These are phyloP conservation scores for Diorhabda elongata DNA, from an alignment of 1,140 invertebrate genomes.

Conservation along the genomic window DNA sequence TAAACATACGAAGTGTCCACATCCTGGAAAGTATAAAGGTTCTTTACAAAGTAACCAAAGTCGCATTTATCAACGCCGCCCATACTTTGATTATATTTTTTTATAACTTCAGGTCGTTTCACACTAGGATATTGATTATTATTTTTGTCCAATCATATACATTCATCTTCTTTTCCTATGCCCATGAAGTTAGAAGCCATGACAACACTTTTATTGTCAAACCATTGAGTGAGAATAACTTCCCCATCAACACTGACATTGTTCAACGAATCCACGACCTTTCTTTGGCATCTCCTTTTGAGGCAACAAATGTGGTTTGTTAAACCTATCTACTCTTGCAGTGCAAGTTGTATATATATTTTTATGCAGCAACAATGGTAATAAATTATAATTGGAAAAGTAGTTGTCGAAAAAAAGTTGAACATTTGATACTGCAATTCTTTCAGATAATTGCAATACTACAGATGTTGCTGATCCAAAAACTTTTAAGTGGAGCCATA, in stretches of 20 bases:
- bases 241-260: slow-evolving; percentile 6
- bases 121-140: slow-evolving; percentile 35
- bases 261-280: background rate
- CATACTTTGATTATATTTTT: slow-evolving; percentile 42
- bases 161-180: slow-evolving; percentile 14
- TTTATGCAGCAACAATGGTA: slow-evolving; percentile 44
- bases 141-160: slow-evolving; percentile 16
- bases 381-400: slow-evolving; percentile 44
- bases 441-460: slow-evolving; percentile 19
- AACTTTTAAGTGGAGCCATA: slow-evolving; percentile 25
- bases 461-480: slow-evolving; percentile 14
- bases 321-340: slow-evolving; percentile 42
- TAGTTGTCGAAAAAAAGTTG: slow-evolving; percentile 37
- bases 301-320: slow-evolving; percentile 38
- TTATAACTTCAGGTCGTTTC: slow-evolving; percentile 41
- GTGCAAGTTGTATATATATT: slow-evolving; percentile 40
- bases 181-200: slow-evolving; percentile 45
- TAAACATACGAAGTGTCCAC: slow-evolving; percentile 41
- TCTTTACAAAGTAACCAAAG: slow-evolving; percentile 31
- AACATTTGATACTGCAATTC: slow-evolving; percentile 13
- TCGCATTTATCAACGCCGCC: slow-evolving; percentile 46
- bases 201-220: slow-evolving; percentile 31
- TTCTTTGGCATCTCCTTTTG: slow-evolving; percentile 34
- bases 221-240: slow-evolving; percentile 9
- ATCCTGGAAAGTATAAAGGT: slow-evolving; percentile 39